Evolutionary conservation across 2,113 vertebrate species (phyloP), one percentile per base, ranked within the genome.

Genomic region (Microcebus griseorufus): DNA sequence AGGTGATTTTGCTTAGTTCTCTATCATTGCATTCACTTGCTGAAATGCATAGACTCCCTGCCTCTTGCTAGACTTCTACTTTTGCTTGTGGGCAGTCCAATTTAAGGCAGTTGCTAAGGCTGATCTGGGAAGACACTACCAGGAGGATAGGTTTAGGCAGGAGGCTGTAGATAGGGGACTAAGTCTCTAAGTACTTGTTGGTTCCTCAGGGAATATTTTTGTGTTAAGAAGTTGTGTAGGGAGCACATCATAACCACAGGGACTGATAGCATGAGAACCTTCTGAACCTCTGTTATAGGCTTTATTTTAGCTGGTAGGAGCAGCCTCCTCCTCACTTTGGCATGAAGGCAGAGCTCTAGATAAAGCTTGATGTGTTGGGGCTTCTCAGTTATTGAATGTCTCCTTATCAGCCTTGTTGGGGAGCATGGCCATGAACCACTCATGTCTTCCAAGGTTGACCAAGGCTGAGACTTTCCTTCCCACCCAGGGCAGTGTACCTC

Each of bases 251-350:
- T 32, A 10, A 62, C 37, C 3, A 9, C 32, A 62, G 60, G 73
- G 51, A 34, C 58, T 62, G 7, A 64, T 3, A 8, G 34, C 5
- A 48, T 3, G 6, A 55, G 60, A 48, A 23, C 12, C 9, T 58
- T 23, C 7, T 3, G 7, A 62, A 10, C 11, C 3, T 29, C 1
- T n/a, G 16, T 51, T 73, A 34, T 58, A 69, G 55, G 37, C 86
- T 80, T 94, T 65, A 25, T 86, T 88, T 93, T 32, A 3, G 16
- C 79, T 94, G 17, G 1, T 42, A 9, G 79, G 39, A 95, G 69
- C 32, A 53, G 25, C 64, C 2, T 0, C 76, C 42, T 32, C 90
- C 45, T 53, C 37, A 13, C 37, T 79, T 34, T 10, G n/a, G 29
- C 16, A 7, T 17, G 1, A 69, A 70, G 32, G 75, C 67, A 84